These are phyloP conservation scores for Standfussiana lucernea DNA, from an alignment of 2,888 invertebrate genomes.

Conservation along the genomic window DNA sequence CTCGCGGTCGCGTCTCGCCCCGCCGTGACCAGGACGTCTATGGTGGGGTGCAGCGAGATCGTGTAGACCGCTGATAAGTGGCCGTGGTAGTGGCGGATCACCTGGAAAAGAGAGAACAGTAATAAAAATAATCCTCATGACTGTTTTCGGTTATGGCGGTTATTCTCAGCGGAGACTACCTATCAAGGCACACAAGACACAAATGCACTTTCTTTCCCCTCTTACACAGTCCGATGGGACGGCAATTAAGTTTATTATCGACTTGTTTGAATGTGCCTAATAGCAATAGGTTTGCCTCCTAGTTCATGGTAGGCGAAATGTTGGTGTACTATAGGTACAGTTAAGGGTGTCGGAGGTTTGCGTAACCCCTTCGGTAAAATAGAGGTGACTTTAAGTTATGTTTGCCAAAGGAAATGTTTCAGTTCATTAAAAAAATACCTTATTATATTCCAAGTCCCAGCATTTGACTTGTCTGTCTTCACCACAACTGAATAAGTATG, in stretches of 20 bases:
- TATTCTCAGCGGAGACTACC: not conserved
- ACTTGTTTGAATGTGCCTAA: not conserved
- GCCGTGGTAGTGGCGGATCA: constrained; percentile 99
- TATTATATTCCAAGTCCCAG: constrained; percentile 99
- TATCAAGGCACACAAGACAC: not conserved
- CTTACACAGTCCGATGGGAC: not conserved
- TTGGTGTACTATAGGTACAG: not conserved
- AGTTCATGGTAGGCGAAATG: not conserved
- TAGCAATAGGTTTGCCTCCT: not conserved
- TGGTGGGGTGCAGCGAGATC: constrained; percentile 97
- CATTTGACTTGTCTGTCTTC: constrained; percentile 99
- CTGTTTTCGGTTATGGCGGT: not conserved
- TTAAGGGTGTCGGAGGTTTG: not conserved
- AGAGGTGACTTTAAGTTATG: not conserved
- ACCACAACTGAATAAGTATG: constrained; percentile 99
- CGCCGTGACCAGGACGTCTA: constrained; percentile 98
- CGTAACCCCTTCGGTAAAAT: not conserved
- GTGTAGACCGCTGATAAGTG: constrained; percentile 99
- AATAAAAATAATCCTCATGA: not conserved
- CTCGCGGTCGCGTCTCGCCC: constrained; percentile 99
- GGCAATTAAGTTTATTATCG: not conserved
- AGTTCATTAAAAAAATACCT: constrained; percentile 84
- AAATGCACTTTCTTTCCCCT: not conserved
- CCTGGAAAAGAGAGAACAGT: constrained; percentile 83
- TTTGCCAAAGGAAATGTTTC: not conserved